Evolutionary conservation across 64 coral and sea anemone genomes (phyloP).

Genomic region (Pocillopora verrucosa): DNA sequence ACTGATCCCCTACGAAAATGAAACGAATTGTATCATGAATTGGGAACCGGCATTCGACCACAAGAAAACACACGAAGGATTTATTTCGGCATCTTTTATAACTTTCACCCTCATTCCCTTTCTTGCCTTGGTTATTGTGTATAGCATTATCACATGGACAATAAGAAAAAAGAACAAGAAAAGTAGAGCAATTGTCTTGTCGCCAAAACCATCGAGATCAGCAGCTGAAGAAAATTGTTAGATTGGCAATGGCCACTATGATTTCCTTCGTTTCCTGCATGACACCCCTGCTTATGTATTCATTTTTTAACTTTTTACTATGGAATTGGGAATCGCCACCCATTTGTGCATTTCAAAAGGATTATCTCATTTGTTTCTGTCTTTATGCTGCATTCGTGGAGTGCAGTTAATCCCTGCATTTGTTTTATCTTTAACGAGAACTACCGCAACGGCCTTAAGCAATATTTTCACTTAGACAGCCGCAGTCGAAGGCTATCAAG

Average conservation of each 20-base stretch:
- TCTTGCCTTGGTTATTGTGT: neutral
- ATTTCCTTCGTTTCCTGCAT: constrained; percentile 7
- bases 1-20: neutral
- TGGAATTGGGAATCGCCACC: neutral
- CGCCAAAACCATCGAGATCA: neutral
- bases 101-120: neutral
- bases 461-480: no score
- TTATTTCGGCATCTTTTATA: neutral
- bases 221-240: neutral
- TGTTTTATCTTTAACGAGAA: no score
- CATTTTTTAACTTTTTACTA: neutral
- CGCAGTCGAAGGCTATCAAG: no score
- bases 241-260: neutral
- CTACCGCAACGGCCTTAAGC: no score
- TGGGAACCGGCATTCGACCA: constrained; percentile 25
- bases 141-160: neutral
- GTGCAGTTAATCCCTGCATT: no score
- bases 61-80: neutral
- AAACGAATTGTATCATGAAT: neutral
- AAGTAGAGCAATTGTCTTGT: neutral
- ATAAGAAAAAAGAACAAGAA: neutral
- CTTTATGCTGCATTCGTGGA: neutral
- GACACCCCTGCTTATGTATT: neutral
- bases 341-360: neutral
- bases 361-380: neutral